Conservation (phyloP, 1,140 invertebrate genomes). For the Bombus fervidus region DNA sequence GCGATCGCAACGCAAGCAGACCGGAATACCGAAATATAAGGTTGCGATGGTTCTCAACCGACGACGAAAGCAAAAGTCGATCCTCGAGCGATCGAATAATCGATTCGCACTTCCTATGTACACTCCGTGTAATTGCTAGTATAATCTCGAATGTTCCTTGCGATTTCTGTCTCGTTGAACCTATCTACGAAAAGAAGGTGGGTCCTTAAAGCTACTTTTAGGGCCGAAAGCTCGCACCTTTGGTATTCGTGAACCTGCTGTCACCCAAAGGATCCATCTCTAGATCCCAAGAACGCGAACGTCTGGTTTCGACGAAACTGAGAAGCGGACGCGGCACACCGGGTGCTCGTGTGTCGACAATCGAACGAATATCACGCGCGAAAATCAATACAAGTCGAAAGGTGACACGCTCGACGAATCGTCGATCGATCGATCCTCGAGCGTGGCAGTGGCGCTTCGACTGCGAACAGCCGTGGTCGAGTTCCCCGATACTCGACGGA, state of each 20-base stretch:
- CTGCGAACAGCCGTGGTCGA: background rate
- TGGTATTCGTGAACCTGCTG: conserved; percentile 15
- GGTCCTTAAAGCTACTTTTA: conserved; percentile 54
- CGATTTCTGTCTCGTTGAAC: conserved; percentile 29
- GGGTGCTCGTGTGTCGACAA: background rate
- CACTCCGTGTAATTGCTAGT: conserved; percentile 5
- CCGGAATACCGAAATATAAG: background rate
- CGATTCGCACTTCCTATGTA: background rate
- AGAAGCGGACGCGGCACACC: background rate
- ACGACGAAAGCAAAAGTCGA: conserved; percentile 4
- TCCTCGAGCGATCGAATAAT: conserved; percentile 25
- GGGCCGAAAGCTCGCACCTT: conserved; percentile 49
- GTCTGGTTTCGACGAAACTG: background rate
- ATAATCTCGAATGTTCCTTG: conserved; percentile 27
- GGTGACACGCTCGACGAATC: background rate
- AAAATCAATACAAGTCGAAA: background rate
- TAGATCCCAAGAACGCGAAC: background rate
- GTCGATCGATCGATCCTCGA: conserved; percentile 5
- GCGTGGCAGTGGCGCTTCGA: background rate
- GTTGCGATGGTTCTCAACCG: conserved; percentile 6
- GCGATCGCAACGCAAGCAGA: background rate
- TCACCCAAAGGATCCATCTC: background rate
- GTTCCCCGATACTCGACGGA: background rate
- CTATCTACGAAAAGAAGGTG: conserved; percentile 30
- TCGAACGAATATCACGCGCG: background rate